Base-by-base conservation (phyloP, 2,888 invertebrate genomes). In the Prostheceraeus crozeri region DNA sequence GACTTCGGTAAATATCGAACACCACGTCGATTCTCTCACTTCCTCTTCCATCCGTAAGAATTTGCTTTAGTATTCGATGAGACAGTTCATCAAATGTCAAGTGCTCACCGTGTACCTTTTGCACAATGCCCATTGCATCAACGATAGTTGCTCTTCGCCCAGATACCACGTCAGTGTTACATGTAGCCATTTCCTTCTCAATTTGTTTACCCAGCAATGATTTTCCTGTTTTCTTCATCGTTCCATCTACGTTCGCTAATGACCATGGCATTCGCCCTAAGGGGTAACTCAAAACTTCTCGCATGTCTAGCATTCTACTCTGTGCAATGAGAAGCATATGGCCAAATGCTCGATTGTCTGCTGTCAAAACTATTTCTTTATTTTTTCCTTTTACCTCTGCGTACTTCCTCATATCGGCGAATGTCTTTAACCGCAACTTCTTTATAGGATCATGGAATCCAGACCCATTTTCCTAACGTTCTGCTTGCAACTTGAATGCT, bases 151-250 rank as follows among this genome's bases (percentile, higher is more conserved):
- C 48, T 30, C 27, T 48, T 4, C 27, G 48, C 25, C 11, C 23
- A 28, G 48, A 4, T 25, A 48, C 48, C 28, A 48, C 28, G 8
- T 48, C 28, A 11, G 48, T 48, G 48, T 28, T 19, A 28, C n/a
- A 23, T 14, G 48, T 30, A 6, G 48, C 36, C n/a, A n/a, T n/a
- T n/a, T n/a, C n/a, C 27, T 59, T 59, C 33, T 63, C 61, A 48
- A 60, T 30, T 3, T 35, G 11, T 55, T 16, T 30, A n/a, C 48
- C 60, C n/a, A 60, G 16, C 10, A 54, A 23, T 6, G 65, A 57
- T 57, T 62, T 63, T 52, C 61, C 61, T 14, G 65, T 65, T 25
- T 65, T 63, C 19, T 35, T 51, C 21, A 60, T 40, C 14, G 51
- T 35, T 23, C 62, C 62, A 59, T 64, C 64, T 28, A n/a, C 10